These are phyloP conservation scores for Ammospiza caudacuta DNA, from an alignment of 2,113 vertebrate species.

Conservation along the genomic window DNA sequence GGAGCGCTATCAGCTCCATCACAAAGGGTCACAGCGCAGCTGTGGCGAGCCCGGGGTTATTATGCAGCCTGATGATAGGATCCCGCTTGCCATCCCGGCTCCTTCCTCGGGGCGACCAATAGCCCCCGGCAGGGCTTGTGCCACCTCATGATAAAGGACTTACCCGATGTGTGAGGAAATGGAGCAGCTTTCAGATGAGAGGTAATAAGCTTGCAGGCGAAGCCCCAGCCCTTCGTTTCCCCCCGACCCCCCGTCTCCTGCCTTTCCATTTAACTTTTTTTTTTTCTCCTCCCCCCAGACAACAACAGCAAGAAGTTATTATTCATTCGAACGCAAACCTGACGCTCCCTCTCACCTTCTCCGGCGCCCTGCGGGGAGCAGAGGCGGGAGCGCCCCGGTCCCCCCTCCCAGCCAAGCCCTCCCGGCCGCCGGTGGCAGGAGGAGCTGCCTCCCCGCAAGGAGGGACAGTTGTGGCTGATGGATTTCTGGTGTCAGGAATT, in stretches of 20 bases:
- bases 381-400: neutral
- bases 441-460: conserved; percentile 32
- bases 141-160: conserved; percentile 97
- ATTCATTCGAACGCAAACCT: conserved; percentile 52
- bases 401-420: neutral
- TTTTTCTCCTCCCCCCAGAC: neutral
- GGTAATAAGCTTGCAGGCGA: conserved; percentile 85
- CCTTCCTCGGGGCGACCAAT: conserved; percentile 87
- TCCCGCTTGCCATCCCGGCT: conserved; percentile 84
- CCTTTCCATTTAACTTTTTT: conserved; percentile 55
- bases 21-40: conserved; percentile 97
- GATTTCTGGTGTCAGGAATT: conserved; percentile 77
- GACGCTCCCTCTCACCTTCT: conserved; percentile 31
- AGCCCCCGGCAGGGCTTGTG: conserved; percentile 92
- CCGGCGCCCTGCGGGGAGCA: neutral
- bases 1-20: conserved; percentile 88
- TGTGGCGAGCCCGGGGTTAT: conserved; percentile 91
- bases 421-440: conserved; percentile 15
- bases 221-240: conserved; percentile 62
- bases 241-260: neutral
- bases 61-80: conserved; percentile 93
- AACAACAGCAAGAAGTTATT: conserved; percentile 6
- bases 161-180: conserved; percentile 85
- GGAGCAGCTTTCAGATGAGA: conserved; percentile 82
- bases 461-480: conserved; percentile 73